phyloP scores from a whole-genome alignment of 1,140 invertebrate species.

The Drosophila sproati region DNA sequence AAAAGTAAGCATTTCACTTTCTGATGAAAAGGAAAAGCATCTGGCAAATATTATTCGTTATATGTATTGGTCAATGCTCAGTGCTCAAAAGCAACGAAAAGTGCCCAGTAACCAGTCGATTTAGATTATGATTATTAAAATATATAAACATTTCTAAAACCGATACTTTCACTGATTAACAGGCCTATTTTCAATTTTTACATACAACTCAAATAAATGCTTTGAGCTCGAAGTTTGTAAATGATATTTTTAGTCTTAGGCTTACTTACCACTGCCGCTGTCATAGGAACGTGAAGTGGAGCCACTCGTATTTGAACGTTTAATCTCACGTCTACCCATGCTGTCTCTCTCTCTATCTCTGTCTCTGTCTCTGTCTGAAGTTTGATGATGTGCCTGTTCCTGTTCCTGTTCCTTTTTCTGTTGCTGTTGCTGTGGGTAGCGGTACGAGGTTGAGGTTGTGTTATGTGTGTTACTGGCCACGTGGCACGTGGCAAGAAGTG shows the following conservation, averaged over 20 bases:
- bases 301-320: constrained; percentile 81
- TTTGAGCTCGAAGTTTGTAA: too few species aligned
- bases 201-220: too few species aligned
- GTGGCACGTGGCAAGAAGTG: constrained; percentile 75
- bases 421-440: constrained; percentile 28
- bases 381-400: constrained; percentile 31
- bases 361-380: constrained; percentile 47
- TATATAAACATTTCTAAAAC: too few species aligned
- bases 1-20: too few species aligned
- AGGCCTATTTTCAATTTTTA: too few species aligned
- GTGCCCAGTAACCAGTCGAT: too few species aligned
- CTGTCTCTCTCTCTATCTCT: neutral
- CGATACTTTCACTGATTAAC: too few species aligned
- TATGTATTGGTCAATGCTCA: too few species aligned
- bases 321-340: constrained; percentile 84
- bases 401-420: neutral
- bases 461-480: constrained; percentile 48
- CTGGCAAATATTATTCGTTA: too few species aligned
- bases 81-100: too few species aligned
- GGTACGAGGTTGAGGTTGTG: constrained; percentile 39
- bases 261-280: constrained; percentile 78
- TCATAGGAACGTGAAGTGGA: constrained; percentile 81
- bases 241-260: neutral
- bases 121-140: too few species aligned
- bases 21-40: too few species aligned